Percentiles rank a stretch among this genome's conserved stretches.
Conservation (phyloP, 2,797 vertebrate genomes). For the Epinephelus coioides region DNA sequence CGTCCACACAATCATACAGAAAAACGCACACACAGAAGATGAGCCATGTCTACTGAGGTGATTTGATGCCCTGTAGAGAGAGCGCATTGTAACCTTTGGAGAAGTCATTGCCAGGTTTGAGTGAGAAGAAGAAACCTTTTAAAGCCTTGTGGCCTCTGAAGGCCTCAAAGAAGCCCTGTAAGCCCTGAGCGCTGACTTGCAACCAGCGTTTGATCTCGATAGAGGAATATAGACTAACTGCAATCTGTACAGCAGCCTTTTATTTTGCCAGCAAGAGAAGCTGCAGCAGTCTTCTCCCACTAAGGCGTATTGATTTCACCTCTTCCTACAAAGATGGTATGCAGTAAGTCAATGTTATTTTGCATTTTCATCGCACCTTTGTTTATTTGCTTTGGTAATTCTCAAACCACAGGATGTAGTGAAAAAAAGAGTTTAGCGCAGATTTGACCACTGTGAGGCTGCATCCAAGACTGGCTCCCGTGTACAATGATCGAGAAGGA, state of each 20-base stretch:
- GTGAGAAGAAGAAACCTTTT: slow-evolving; percentile 34
- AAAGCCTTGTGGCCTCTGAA: slow-evolving; percentile 26
- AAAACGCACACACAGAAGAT: not conserved
- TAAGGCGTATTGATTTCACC: slow-evolving; percentile 54
- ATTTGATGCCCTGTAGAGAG: slow-evolving; percentile 42
- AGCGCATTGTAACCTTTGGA: slow-evolving; percentile 48
- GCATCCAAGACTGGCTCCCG: slow-evolving; percentile 4
- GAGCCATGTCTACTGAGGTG: slow-evolving; percentile 30
- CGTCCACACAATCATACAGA: slow-evolving; percentile 23
- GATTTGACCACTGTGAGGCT: slow-evolving; percentile 23
- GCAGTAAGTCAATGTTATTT: slow-evolving; percentile 48
- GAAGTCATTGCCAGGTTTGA: slow-evolving; percentile 45
- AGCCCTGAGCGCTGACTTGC: slow-evolving; percentile 23
- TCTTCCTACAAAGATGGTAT: slow-evolving; percentile 39
- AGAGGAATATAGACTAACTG: slow-evolving; percentile 42
- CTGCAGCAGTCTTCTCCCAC: slow-evolving; percentile 41
- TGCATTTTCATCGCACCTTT: slow-evolving; percentile 53
- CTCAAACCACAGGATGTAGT: slow-evolving; percentile 15
- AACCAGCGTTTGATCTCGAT: slow-evolving; percentile 41
- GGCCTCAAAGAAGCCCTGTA: slow-evolving; percentile 36
- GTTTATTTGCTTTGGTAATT: slow-evolving; percentile 42
- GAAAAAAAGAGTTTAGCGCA: slow-evolving; percentile 47
- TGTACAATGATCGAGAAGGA: slow-evolving; percentile 26
- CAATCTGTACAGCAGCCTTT: slow-evolving; percentile 38
- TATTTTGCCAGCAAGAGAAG: slow-evolving; percentile 45